Base-by-base conservation (phyloP, 2,797 vertebrate species). In the Streptopelia turtur region DNA sequence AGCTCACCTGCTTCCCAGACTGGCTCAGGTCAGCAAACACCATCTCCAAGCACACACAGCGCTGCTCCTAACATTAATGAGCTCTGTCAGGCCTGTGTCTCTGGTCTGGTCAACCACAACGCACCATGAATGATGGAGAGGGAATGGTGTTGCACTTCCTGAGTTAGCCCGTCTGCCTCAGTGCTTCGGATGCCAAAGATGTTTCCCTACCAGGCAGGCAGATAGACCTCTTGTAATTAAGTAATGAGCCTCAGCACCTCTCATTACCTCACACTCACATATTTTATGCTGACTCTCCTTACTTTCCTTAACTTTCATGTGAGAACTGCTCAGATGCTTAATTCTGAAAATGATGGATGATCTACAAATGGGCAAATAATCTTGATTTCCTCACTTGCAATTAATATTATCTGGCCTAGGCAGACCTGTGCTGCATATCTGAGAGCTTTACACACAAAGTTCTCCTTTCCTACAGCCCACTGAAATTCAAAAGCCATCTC, bases 341-440 rank as follows among this genome's bases (percentile, higher is more conserved):
- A 87, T 78, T 87, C 92, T 71, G 78, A 94, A 94, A 93, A 77
- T 80, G 53, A 94, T 61, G 27, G 56, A 96, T 92, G 68, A 57
- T 57, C 41, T 71, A n/a, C 80, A 94, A 94, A 90, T 93, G 81
- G 45, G 66, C 57, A 80, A 90, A 82, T 83, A 90, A 90, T 90
- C 56, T 90, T 78, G 65, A 60, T 95, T 95, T 95, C 83, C 78
- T 97, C 75, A 64, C 49, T 53, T 43, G 35, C 2, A 3, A 74
- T 95, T 90, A 93, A 82, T 69, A 90, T 57, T 90, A 69, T 43
- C 90, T 75, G 71, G 80, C 33, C 70, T 47, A 64, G 59, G 56
- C 81, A 91, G 85, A 80, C 31, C 74, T 89, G 74, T 2, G 0
- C 56, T 41, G 41, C 59, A 4, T 37, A 68, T 31, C 27, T 12